A percentile compares a stretch with the other conserved stretches of the same genome.
Evolutionary conservation across 2,888 invertebrate species (phyloP).

Genomic region (Amorpha juglandis): DNA sequence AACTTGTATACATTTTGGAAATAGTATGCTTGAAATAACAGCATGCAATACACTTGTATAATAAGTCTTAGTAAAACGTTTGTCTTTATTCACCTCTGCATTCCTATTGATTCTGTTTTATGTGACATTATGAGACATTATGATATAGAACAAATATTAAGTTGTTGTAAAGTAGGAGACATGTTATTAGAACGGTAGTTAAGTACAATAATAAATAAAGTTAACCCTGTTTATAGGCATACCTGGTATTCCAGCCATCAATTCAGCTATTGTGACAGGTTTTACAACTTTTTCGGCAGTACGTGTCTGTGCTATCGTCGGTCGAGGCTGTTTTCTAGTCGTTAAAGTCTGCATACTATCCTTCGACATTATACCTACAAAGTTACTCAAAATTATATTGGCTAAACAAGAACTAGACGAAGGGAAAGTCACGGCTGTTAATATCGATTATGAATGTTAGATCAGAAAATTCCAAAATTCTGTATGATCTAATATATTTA

Average conservation of each 20-base stretch:
- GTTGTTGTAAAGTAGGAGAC: too few relatives aligned
- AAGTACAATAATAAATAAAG: too few relatives aligned
- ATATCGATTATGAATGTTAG: too few relatives aligned
- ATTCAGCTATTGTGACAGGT: conserved; percentile 68
- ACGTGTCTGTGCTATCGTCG: conserved; percentile 47
- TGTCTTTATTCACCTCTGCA: too few relatives aligned
- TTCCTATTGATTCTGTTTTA: too few relatives aligned
- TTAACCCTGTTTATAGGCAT: conserved; percentile 26
- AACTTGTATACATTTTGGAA: too few relatives aligned
- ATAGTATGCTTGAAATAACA: too few relatives aligned
- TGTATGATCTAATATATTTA: neutral
- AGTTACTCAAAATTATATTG: neutral
- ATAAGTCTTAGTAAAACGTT: too few relatives aligned
- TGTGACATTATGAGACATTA: too few relatives aligned
- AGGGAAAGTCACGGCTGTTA: neutral
- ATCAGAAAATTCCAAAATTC: neutral
- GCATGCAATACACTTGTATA: too few relatives aligned
- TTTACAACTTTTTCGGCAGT: conserved; percentile 58
- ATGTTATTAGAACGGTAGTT: too few relatives aligned
- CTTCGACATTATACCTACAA: conserved; percentile 62
- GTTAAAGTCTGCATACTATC: conserved; percentile 56
- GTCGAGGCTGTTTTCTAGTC: conserved; percentile 57
- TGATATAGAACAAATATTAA: too few relatives aligned
- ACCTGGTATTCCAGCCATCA: conserved; percentile 61
- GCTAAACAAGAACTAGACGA: neutral